Evolutionary conservation across 2,888 invertebrate genomes (phyloP).

Genomic region (Drosophila rellima): DNA sequence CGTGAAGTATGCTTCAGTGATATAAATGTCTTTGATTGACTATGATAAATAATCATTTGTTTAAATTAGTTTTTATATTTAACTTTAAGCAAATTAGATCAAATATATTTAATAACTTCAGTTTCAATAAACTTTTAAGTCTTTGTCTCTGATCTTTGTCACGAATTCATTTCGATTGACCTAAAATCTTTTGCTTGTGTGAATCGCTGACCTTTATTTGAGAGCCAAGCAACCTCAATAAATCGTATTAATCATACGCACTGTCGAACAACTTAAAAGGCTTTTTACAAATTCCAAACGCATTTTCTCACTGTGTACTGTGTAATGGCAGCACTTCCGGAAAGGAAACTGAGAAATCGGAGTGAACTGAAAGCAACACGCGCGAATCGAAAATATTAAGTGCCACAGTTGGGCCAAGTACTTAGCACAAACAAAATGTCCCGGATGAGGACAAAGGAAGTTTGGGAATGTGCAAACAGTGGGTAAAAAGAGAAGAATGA

Average conservation of each 20-base stretch:
- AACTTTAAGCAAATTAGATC: background rate
- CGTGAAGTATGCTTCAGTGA: background rate
- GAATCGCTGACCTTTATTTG: conserved; percentile 21
- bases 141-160: background rate
- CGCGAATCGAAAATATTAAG: conserved; percentile 76
- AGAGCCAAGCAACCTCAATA: conserved; percentile 32
- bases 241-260: conserved; percentile 70
- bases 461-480: conserved; percentile 72
- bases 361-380: conserved; percentile 16
- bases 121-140: background rate
- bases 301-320: conserved; percentile 53
- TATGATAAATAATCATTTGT: no score
- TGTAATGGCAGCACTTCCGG: conserved; percentile 72
- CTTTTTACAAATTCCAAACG: conserved; percentile 32
- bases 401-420: conserved; percentile 75
- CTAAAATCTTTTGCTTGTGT: background rate
- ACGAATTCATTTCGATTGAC: background rate
- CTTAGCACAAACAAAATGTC: conserved; percentile 70
- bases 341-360: conserved; percentile 29
- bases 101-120: background rate
- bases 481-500: conserved; percentile 56
- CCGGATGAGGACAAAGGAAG: conserved; percentile 1
- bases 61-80: no score
- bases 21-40: background rate
- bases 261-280: conserved; percentile 59